Base-by-base conservation (phyloP, 2,113 vertebrate genomes). In the Oncorhynchus masou region DNA sequence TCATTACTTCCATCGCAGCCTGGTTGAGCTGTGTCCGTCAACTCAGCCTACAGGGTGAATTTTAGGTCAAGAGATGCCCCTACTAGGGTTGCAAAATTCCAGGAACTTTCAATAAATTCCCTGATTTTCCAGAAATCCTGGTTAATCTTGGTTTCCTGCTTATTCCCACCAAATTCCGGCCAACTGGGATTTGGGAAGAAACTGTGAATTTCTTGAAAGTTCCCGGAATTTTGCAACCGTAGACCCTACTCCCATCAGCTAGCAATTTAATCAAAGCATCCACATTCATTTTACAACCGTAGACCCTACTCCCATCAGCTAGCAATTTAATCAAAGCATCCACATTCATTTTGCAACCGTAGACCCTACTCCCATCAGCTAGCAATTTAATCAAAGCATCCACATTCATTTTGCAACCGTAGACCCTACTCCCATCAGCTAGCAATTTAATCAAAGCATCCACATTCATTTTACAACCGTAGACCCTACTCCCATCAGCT, bases 41-140 rank as follows among this genome's bases (percentile, higher is more conserved):
- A 64, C 22, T 49, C 29, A 19, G 22, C 72, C 82, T 15, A 0
- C 51, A 45, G 76, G 81, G 71, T 65, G 48, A 59, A 29, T 60
- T 67, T 74, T 22, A 78, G 87, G 84, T 88, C 81, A 87, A 76
- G 75, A 82, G 60, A 62, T 74, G 68, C 67, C 70, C 39, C 68
- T 29, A 73, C 51, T 57, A 57, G 75, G 81, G 60, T 60, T 74
- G 67, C 66, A 45, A 11, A 45, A 45, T 11, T 45, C 9, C 39
- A 45, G 2, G 39, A 45, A 45, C 39, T 45, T 45, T 45, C 39
- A 45, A 45, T 45, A 11, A 45, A 45, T 45, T 45, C 39, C 39
- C 9, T 45, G 39, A 9, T 45, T 45, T 45, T 45, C 39, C 39
- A 45, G 9, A 45, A 45, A 45, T 45, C 39, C 39, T 45, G 2